Evolutionary conservation across 2,113 vertebrate genomes (phyloP).

Genomic region (Vimba vimba): DNA sequence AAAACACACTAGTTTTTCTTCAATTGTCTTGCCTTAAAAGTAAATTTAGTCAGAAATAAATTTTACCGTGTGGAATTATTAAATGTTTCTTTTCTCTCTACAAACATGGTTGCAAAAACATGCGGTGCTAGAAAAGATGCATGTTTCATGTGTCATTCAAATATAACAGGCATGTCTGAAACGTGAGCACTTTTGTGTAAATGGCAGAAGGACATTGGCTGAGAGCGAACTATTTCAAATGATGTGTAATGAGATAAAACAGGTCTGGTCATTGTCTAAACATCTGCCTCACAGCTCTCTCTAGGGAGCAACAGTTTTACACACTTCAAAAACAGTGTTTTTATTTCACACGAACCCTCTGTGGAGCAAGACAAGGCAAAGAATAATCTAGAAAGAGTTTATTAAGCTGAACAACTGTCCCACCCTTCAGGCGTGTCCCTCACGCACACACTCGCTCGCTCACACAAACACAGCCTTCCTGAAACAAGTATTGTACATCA

Average conservation of each 20-base stretch:
- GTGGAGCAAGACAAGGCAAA: not conserved
- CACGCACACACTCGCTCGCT: not conserved
- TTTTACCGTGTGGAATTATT: not conserved
- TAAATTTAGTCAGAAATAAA: not conserved
- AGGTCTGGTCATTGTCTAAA: not conserved
- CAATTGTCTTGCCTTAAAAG: not conserved
- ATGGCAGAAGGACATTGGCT: not conserved
- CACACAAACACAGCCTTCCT: slow-evolving; percentile 20
- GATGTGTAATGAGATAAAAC: not conserved
- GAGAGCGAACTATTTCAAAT: not conserved
- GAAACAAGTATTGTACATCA: slow-evolving; percentile 46
- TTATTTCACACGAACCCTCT: not conserved
- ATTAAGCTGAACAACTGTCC: slow-evolving; percentile 50
- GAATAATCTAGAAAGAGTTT: slow-evolving; percentile 57
- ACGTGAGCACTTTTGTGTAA: not conserved
- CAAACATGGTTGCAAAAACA: not conserved
- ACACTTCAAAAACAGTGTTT: not conserved
- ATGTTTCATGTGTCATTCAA: not conserved
- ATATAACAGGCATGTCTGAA: not conserved
- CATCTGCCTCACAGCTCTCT: not conserved
- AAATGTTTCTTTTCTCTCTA: not conserved
- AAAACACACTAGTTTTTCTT: not conserved
- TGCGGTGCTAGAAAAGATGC: not conserved
- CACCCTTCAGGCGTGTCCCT: slow-evolving; percentile 43
- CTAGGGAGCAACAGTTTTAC: not conserved